Percentiles rank a stretch among this genome's conserved stretches.
Conservation (phyloP, 2,888 invertebrate genomes). For the Netelia virgata region DNA sequence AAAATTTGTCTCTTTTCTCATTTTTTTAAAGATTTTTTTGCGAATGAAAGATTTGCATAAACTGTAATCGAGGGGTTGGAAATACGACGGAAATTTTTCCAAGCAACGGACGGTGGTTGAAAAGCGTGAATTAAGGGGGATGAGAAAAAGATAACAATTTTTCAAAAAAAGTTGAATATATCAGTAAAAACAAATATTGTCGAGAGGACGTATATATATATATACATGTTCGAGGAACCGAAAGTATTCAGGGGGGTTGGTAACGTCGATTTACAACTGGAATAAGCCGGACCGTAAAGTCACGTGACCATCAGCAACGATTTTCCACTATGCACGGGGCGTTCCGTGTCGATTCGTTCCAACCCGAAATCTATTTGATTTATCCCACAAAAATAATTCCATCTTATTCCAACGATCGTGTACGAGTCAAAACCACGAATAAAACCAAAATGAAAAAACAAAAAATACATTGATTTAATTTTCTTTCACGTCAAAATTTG, state of each 20-base stretch:
- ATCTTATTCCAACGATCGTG: too few relatives aligned
- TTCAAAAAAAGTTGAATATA: constrained; percentile 23
- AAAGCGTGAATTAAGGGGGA: constrained; percentile 22
- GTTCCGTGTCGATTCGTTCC: background rate
- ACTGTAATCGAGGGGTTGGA: too few relatives aligned
- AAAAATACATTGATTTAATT: too few relatives aligned
- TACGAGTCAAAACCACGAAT: too few relatives aligned
- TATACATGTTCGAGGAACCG: constrained; percentile 24
- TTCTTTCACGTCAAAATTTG: background rate
- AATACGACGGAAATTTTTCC: background rate
- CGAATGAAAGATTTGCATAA: too few relatives aligned
- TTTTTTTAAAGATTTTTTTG: too few relatives aligned
- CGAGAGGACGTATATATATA: constrained; percentile 15
- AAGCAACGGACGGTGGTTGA: background rate
- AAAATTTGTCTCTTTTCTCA: too few relatives aligned
- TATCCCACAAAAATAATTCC: too few relatives aligned
- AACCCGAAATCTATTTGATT: too few relatives aligned
- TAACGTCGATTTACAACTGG: constrained; percentile 28
- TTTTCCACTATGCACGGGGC: background rate
- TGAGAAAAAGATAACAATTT: constrained; percentile 19
- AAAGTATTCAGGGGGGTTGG: constrained; percentile 25
- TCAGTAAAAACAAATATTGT: constrained; percentile 26
- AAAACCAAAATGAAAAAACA: too few relatives aligned
- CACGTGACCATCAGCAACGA: background rate
- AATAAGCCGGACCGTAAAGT: constrained; percentile 14